Conservation (phyloP, 2,113 vertebrate species). For the Stictonetta naevosa region DNA sequence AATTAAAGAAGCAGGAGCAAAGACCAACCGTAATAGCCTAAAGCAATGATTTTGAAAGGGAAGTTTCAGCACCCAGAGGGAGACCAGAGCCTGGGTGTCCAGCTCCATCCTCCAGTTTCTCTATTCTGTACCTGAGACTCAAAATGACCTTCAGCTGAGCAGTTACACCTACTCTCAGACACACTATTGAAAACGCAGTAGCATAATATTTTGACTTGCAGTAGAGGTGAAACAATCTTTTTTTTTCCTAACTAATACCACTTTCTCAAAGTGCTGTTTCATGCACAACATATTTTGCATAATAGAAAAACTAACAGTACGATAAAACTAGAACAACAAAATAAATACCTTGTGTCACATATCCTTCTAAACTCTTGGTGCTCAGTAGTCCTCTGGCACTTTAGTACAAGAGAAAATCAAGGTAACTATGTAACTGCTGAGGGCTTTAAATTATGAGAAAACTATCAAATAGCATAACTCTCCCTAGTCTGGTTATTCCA, state of each 20-base stretch:
- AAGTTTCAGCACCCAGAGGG: background rate
- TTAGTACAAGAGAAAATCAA: background rate
- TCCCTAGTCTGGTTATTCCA: background rate
- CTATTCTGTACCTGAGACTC: background rate
- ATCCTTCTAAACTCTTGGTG: background rate
- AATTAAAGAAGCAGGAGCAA: constrained; percentile 9
- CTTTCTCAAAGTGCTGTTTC: background rate
- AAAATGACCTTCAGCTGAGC: constrained; percentile 6
- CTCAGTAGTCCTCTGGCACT: background rate
- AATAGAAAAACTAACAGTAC: background rate
- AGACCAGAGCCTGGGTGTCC: constrained; percentile 5
- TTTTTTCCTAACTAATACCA: background rate
- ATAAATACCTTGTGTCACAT: background rate
- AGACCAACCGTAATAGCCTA: background rate
- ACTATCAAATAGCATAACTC: background rate
- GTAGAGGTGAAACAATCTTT: background rate
- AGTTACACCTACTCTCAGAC: background rate
- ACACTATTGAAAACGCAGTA: background rate
- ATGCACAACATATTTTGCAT: background rate
- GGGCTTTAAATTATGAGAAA: background rate
- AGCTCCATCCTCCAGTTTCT: background rate
- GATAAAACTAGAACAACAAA: background rate
- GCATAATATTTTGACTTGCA: background rate
- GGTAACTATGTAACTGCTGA: background rate
- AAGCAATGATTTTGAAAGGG: constrained; percentile 26